Base-by-base conservation (phyloP, 30 jellyfish, hydroid and myxozoan species). In the Catostylus mosaicus region DNA sequence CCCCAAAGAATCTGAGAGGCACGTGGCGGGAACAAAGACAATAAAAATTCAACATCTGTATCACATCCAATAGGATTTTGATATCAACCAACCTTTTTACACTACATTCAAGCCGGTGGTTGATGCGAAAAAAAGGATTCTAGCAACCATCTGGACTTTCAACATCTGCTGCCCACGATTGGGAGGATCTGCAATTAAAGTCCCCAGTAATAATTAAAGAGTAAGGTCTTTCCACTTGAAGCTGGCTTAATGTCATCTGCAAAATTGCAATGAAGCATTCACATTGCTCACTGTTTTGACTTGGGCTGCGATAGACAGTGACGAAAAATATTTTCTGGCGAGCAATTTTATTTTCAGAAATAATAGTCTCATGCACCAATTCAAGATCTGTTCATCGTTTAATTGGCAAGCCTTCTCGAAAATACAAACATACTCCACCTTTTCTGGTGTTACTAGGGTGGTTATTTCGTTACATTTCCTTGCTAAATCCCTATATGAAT, bases 351-450 rank as follows among this genome's bases (percentile, higher is more conserved):
- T 0, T 78, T 78, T 78, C 89, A 2, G 89, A 1, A 65, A 61
- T 62, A 64, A 78, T 24, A 56, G 46, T 37, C 45, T 78, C 82
- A 29, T 78, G 89, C 26, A 78, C 35, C 24, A 78, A 30, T 45
- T 74, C 89, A 24, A 78, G 89, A 30, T 78, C 82, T 0, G 76
- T 78, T 26, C 89, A 60, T 10, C 89, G 89, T 78, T 35, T 78
- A 56, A 75, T 59, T 75, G 87, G 87, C 87, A 75, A 75, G 48
- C 73, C 76, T 40, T 73, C 85, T 46, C 85, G 85, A 47, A 29
- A 73, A 73, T 73, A 73, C 66, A 73, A 47, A 48, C 85, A 40
- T 16, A 73, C 73, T 6, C 85, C 85, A 32, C 73, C 85, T 16
- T 3, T 73, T 73, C 38, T 70, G 76, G 30, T 70, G 30, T 70